These are phyloP conservation scores for Zygaena filipendulae DNA, from an alignment of 2,888 invertebrate genomes.

Conservation along the genomic window DNA sequence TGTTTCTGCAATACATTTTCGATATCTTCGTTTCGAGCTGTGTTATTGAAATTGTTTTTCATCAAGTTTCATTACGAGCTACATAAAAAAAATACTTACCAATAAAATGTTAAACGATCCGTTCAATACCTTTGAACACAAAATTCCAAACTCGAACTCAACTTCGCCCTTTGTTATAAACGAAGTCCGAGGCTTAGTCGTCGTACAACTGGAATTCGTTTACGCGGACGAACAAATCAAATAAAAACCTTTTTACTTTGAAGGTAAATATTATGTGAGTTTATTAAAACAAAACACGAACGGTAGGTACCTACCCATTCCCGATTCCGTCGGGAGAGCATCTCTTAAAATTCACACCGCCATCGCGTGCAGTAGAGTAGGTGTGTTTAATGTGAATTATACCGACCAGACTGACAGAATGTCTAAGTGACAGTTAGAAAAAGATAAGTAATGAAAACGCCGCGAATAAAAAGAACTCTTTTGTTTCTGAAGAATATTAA, in stretches of 20 bases:
- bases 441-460: conserved; percentile 45
- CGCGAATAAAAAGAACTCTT: conserved; percentile 40
- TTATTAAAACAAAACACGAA: conserved; percentile 58
- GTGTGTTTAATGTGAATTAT: conserved; percentile 64
- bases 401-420: conserved; percentile 54
- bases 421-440: conserved; percentile 43
- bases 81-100: too few species aligned
- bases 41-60: too few species aligned
- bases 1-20: too few species aligned
- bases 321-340: conserved; percentile 43
- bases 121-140: too few species aligned
- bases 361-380: conserved; percentile 52
- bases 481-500: conserved; percentile 51
- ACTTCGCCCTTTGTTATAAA: too few species aligned
- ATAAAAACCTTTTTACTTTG: conserved; percentile 48
- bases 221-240: conserved; percentile 36
- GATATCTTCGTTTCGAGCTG: too few species aligned
- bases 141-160: too few species aligned
- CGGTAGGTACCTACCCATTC: conserved; percentile 44
- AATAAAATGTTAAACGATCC: too few species aligned
- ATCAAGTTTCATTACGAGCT: too few species aligned
- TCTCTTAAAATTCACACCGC: conserved; percentile 46
- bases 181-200: conserved; percentile 24
- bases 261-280: conserved; percentile 53
- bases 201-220: conserved; percentile 26